These are phyloP conservation scores for Xiphophorus maculatus DNA, from an alignment of 2,113 vertebrate species.

Conservation along the genomic window DNA sequence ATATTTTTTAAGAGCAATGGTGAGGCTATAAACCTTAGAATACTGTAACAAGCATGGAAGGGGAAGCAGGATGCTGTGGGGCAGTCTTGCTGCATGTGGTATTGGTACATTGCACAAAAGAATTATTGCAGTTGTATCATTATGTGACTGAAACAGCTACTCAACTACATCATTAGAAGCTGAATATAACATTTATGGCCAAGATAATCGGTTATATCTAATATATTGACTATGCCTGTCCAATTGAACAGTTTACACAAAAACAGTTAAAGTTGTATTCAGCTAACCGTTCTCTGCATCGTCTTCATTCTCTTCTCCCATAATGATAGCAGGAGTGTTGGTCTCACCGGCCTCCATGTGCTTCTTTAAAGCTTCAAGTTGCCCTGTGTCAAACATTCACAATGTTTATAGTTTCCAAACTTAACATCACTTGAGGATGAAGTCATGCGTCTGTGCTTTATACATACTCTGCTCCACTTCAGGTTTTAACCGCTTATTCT, in stretches of 20 bases:
- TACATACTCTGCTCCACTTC: slow-evolving; percentile 97
- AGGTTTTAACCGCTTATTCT: slow-evolving; percentile 97
- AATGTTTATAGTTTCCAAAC: not conserved
- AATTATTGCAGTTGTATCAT: no score
- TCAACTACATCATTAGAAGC: no score
- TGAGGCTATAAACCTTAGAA: not conserved
- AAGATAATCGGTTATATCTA: no score
- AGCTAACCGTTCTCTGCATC: slow-evolving; percentile 90
- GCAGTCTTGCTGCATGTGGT: not conserved
- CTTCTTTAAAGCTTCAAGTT: slow-evolving; percentile 95
- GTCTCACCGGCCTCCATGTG: slow-evolving; percentile 98
- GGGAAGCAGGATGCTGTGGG: not conserved
- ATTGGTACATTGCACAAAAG: not conserved
- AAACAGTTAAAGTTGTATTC: not conserved
- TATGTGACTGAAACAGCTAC: no score
- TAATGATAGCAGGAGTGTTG: slow-evolving; percentile 89
- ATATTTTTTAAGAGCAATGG: not conserved
- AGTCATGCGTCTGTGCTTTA: not conserved
- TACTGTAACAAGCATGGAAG: not conserved
- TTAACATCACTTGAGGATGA: not conserved
- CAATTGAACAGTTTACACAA: slow-evolving; percentile 1
- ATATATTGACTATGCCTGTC: no score
- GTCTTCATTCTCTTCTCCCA: slow-evolving; percentile 95
- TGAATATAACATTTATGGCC: no score
- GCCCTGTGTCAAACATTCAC: slow-evolving; percentile 82